phyloP scores from a whole-genome alignment of 2,113 vertebrate species.

The Petrocephalus zakoni region DNA sequence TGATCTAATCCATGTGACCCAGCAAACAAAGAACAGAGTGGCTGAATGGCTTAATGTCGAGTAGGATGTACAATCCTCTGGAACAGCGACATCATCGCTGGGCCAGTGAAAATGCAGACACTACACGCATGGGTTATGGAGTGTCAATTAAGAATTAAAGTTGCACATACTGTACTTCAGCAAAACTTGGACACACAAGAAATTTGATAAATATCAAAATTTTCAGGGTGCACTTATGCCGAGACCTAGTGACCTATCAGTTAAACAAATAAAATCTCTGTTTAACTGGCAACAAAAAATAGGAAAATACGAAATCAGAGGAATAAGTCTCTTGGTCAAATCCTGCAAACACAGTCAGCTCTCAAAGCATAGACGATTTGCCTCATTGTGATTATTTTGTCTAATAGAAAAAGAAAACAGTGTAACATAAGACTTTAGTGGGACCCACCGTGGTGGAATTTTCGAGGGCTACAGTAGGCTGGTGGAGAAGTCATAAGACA shows the following conservation, averaged over 20 bases:
- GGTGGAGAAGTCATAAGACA: slow-evolving; percentile 27
- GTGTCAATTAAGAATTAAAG: neutral
- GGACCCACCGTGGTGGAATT: slow-evolving; percentile 18
- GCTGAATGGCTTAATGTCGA: neutral
- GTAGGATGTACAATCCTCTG: neutral
- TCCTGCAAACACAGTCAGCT: neutral
- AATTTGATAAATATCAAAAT: neutral
- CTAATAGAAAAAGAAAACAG: neutral
- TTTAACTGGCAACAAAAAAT: neutral
- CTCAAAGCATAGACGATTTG: neutral
- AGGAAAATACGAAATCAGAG: neutral
- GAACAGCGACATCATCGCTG: neutral
- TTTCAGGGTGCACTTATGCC: neutral
- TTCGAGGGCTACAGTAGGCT: slow-evolving; percentile 20
- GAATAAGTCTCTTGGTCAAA: neutral
- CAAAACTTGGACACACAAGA: neutral
- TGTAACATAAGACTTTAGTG: slow-evolving; percentile 15
- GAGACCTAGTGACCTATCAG: neutral
- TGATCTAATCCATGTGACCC: neutral
- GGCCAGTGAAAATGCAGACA: neutral
- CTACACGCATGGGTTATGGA: neutral
- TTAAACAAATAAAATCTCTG: neutral
- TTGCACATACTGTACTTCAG: neutral
- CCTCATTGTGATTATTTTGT: neutral
- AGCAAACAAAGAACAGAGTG: neutral